A percentile compares a stretch with the other conserved stretches of the same genome.
Evolutionary conservation across 2,113 vertebrate genomes (phyloP).

Genomic region (Pseudonaja textilis): DNA sequence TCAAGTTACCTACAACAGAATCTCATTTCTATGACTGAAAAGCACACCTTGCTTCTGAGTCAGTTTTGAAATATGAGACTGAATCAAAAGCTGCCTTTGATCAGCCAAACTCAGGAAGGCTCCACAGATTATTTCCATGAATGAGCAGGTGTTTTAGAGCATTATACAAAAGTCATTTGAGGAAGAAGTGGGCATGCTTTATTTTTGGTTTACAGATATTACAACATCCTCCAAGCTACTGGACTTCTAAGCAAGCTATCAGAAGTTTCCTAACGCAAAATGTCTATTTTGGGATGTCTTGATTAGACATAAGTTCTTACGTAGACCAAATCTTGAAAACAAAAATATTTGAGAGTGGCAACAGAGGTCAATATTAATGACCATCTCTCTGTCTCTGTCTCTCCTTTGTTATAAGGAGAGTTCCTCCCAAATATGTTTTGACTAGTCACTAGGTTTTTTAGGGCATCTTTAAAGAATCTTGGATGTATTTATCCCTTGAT

Average conservation of each 20-base stretch:
- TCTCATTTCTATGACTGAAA: fast-evolving
- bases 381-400: background rate
- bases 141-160: conserved; percentile 12
- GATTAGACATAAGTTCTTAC: background rate
- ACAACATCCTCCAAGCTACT: background rate
- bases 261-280: background rate
- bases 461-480: background rate
- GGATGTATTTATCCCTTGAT: background rate
- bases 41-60: background rate
- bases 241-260: background rate
- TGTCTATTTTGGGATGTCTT: background rate
- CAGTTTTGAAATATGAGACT: fast-evolving
- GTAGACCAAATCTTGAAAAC: background rate
- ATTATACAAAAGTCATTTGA: conserved; percentile 14
- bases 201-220: background rate
- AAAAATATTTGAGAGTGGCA: background rate
- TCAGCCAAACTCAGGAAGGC: background rate
- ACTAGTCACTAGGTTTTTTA: background rate
- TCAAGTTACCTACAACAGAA: background rate
- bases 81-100: conserved; percentile 10
- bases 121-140: conserved; percentile 1
- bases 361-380: background rate
- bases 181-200: background rate
- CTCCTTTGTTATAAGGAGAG: background rate
- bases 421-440: background rate